Base-by-base conservation (phyloP, 1,140 invertebrate genomes). In the Nixonia krombeini region DNA sequence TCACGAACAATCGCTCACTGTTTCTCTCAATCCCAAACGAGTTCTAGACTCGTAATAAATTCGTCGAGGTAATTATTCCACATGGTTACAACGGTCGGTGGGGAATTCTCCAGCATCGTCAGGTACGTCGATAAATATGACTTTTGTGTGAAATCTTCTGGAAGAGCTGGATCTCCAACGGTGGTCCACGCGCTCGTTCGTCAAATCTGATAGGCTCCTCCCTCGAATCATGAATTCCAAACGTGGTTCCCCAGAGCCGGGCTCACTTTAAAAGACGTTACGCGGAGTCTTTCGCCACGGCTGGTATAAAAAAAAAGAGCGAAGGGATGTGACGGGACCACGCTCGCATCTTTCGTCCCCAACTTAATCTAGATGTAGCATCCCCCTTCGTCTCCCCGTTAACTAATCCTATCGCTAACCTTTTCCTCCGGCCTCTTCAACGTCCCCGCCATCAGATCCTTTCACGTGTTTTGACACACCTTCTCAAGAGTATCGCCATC, bases 91-190 rank as follows among this genome's bases (percentile, higher is more conserved):
- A 72, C 58, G 50, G 58, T 35, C 55, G 62, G 31, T 62, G 55
- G 49, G 29, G 61, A 50, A 70, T 70, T 57, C 51, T 45, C 55
- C 13, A 46, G 28, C 53, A 63, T 45, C 55, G 26, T 53, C 56
- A 80, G 80, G 74, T 79, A 83, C 70, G 68, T 66, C 56, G 64
- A 80, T 82, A 83, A 82, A 82, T 82, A 80, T 75, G 64, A 80
- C 77, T 82, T 76, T 80, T 79, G 73, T 80, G 75, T 81, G 77
- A 81, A 81, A 75, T 74, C 75, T 73, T 67, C 67, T 78, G 74
- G 70, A 78, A 76, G 65, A 71, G 66, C 49, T 74, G 47, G 71
- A 77, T 77, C 82, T 56, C 74, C 74, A 77, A 68, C 76, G 81
- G 80, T 83, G 81, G 82, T 83, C 80, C 67, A 72, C 72, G 77